phyloP scores from a whole-genome alignment of 2,797 vertebrate genomes.

The Aeoliscus strigatus region DNA sequence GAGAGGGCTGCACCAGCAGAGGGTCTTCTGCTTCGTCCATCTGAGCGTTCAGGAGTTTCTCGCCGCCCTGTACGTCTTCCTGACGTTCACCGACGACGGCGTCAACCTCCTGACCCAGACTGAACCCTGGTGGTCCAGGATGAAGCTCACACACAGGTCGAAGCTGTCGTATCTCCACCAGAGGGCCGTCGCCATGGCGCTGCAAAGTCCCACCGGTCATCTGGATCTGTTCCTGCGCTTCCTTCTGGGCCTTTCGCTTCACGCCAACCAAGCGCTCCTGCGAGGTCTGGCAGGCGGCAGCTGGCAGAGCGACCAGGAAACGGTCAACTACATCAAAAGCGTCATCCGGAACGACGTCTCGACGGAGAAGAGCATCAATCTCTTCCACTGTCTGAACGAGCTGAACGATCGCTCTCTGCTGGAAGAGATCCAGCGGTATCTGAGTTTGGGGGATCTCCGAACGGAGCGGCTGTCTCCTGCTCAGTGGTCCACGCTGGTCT shows the following conservation, averaged over 20 bases:
- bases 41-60: constrained; percentile 33
- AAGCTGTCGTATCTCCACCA: constrained; percentile 5
- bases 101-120: constrained; percentile 10
- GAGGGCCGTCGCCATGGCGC: constrained; percentile 6
- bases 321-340: constrained; percentile 10
- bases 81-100: constrained; percentile 8
- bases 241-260: constrained; percentile 20
- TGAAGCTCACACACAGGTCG: constrained; percentile 3
- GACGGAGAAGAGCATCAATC: constrained; percentile 13
- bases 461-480: constrained; percentile 9
- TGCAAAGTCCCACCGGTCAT: constrained; percentile 28
- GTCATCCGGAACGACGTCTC: neutral
- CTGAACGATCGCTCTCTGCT: constrained; percentile 16
- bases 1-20: constrained; percentile 2
- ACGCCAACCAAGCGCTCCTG: constrained; percentile 8
- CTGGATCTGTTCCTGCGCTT: constrained; percentile 29
- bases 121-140: constrained; percentile 3
- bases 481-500: constrained; percentile 29
- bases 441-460: constrained; percentile 8
- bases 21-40: constrained; percentile 24
- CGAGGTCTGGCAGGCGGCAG: neutral
- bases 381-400: constrained; percentile 27
- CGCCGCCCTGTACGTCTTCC: constrained; percentile 25
- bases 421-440: constrained; percentile 19
- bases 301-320: neutral